Evolutionary conservation across 2,113 vertebrate genomes (phyloP).

Genomic region (Empidonax alnorum): DNA sequence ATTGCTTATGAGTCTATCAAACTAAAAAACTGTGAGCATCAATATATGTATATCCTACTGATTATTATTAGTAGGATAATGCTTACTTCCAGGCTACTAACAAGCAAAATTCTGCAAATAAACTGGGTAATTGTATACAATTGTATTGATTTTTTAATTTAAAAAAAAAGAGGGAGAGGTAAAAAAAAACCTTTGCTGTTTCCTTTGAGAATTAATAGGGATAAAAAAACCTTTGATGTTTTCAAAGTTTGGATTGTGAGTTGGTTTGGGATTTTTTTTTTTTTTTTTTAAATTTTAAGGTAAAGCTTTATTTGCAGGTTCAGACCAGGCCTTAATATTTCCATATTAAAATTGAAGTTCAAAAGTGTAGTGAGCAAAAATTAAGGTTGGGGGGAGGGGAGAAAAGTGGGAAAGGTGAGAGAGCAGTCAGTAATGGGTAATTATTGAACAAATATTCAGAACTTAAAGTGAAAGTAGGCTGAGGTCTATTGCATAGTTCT

Average conservation of each 20-base stretch:
- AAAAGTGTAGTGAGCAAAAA: neutral
- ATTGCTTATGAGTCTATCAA: neutral
- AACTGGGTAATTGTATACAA: neutral
- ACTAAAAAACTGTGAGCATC: neutral
- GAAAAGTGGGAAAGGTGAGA: rapidly evolving
- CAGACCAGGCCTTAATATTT: neutral
- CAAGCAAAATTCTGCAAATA: neutral
- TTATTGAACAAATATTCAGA: neutral
- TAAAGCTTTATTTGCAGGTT: neutral
- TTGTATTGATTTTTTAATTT: neutral
- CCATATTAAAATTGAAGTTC: neutral
- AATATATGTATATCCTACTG: neutral
- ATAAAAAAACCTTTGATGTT: neutral
- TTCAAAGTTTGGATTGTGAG: neutral
- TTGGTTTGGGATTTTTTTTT: neutral
- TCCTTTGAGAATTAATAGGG: neutral
- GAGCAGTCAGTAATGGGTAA: neutral
- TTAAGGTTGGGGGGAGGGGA: rapidly evolving
- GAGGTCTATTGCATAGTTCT: neutral
- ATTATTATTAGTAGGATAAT: neutral
- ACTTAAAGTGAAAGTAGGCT: neutral
- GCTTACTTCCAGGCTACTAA: neutral
- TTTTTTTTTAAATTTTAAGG: neutral
- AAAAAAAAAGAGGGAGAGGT: neutral
- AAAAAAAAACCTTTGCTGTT: neutral